Conservation (phyloP, 2,113 vertebrate species). For the Zonotrichia leucophrys region DNA sequence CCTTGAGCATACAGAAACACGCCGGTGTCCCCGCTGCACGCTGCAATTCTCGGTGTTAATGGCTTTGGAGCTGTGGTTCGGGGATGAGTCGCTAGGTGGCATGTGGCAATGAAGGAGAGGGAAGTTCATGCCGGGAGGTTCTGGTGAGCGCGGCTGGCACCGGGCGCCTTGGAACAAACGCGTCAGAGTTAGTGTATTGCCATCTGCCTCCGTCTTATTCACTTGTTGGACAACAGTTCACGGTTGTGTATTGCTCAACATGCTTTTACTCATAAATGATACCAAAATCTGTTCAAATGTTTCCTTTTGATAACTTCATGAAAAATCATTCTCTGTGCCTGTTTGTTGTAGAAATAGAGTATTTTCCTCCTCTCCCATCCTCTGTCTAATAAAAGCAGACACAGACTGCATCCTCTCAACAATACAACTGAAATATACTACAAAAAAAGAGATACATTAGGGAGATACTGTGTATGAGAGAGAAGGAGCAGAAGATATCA, state of each 20-base stretch:
- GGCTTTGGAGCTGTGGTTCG: neutral
- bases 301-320: neutral
- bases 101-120: slow-evolving; percentile 20
- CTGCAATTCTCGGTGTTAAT: neutral
- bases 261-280: neutral
- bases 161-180: neutral
- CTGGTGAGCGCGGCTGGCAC: neutral
- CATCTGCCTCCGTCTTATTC: slow-evolving; percentile 16
- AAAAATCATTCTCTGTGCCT: neutral
- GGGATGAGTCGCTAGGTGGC: slow-evolving; percentile 43
- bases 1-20: neutral
- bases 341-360: neutral
- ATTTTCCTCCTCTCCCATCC: neutral
- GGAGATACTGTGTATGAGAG: fast-evolving
- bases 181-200: neutral
- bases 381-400: neutral
- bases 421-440: neutral
- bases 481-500: neutral
- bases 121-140: neutral
- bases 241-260: neutral
- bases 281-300: neutral
- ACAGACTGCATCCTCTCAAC: neutral
- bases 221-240: neutral
- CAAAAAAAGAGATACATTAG: neutral
- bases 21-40: fast-evolving